Conservation (phyloP, 1,140 invertebrate genomes). For the honey bee (Apis mellifera) region DNA sequence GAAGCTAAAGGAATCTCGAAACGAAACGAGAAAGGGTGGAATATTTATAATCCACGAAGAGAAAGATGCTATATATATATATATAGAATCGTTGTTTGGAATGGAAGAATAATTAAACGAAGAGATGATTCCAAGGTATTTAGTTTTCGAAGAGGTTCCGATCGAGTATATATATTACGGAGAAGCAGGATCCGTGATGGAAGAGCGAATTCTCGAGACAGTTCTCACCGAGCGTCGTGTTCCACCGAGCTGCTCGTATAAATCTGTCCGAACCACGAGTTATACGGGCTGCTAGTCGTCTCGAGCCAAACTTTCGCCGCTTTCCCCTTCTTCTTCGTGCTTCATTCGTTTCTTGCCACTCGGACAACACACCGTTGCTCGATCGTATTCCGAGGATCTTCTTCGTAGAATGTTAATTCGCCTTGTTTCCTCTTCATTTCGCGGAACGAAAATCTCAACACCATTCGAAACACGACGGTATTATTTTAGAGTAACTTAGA, state of each 20-base stretch:
- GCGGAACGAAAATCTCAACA: no score
- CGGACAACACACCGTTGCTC: background rate
- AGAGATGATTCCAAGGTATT: no score
- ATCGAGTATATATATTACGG: background rate
- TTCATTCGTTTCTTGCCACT: slow-evolving; percentile 2
- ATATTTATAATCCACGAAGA: no score
- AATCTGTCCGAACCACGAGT: slow-evolving; percentile 35
- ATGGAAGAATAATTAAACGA: no score
- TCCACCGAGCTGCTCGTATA: slow-evolving; percentile 23
- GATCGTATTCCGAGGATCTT: no score
- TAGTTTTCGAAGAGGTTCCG: background rate
- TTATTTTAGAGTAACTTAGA: no score
- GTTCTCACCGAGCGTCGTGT: slow-evolving; percentile 45
- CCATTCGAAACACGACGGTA: no score
- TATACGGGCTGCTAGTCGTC: slow-evolving; percentile 15
- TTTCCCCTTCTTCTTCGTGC: background rate
- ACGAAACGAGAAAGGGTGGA: no score
- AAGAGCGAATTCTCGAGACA: slow-evolving; percentile 42
- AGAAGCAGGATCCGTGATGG: background rate
- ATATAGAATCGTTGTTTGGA: no score
- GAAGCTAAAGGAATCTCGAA: no score
- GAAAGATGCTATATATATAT: no score
- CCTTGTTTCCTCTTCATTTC: background rate
- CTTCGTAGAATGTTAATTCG: background rate
- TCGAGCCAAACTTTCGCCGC: background rate